Percentiles rank a stretch among this genome's conserved stretches.
phyloP scores from a whole-genome alignment of 2,888 invertebrate genomes.

The Apoda limacodes region DNA sequence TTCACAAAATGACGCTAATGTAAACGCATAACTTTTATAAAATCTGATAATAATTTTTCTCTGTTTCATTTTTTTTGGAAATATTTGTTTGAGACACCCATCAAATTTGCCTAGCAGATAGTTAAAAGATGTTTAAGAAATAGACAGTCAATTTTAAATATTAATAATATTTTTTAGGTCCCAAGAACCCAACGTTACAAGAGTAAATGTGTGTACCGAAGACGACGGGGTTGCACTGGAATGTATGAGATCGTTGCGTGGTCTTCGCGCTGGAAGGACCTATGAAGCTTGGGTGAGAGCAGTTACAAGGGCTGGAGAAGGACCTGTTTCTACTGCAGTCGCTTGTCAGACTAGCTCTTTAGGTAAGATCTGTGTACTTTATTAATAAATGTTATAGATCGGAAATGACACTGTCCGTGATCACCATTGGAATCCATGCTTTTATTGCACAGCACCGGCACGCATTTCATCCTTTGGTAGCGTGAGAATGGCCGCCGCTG shows the following conservation, averaged over 20 bases:
- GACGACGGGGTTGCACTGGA: conserved; percentile 42
- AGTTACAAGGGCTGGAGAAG: conserved; percentile 81
- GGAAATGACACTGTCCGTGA: too few species aligned
- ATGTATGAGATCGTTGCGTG: conserved; percentile 72
- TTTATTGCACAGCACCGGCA: conserved; percentile 75
- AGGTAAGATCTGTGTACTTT: too few species aligned
- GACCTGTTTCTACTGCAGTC: conserved; percentile 51
- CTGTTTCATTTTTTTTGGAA: too few species aligned
- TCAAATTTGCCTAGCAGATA: too few species aligned
- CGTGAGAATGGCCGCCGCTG: conserved; percentile 75
- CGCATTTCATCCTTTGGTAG: conserved; percentile 89
- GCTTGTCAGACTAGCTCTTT: conserved; percentile 58
- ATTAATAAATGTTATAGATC: too few species aligned
- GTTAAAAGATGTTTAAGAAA: too few species aligned
- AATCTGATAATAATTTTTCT: too few species aligned
- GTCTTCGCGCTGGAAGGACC: conserved; percentile 76
- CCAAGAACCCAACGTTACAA: conserved; percentile 51
- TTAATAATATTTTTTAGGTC: conserved; percentile 27
- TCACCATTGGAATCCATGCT: too few species aligned
- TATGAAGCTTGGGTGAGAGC: conserved; percentile 92
- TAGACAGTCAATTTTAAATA: too few species aligned
- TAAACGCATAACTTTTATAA: too few species aligned
- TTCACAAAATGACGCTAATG: too few species aligned
- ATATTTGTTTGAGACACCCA: too few species aligned
- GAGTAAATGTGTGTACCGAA: conserved; percentile 49